Conservation (phyloP, 2,113 vertebrate species). For the Heteronetta atricapilla region DNA sequence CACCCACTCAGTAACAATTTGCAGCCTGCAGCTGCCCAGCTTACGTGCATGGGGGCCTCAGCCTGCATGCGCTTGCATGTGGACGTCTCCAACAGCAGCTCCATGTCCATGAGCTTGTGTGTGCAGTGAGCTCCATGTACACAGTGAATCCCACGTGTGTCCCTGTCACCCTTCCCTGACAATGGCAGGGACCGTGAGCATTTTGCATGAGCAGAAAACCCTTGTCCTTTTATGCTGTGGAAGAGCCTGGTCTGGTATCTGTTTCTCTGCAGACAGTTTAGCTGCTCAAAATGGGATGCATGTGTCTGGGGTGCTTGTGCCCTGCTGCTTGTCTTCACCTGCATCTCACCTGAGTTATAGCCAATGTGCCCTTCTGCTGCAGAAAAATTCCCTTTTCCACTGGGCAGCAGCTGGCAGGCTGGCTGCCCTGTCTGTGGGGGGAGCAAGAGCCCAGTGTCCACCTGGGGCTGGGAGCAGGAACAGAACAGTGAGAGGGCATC, state of each 20-base stretch:
- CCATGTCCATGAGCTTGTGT: accelerated
- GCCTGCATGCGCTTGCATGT: accelerated
- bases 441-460: not conserved
- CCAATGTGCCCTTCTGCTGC: not conserved
- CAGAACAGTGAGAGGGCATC: accelerated
- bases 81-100: not conserved
- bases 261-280: not conserved
- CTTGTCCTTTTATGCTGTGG: no score
- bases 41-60: not conserved
- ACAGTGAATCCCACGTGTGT: accelerated
- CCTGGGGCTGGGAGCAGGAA: accelerated
- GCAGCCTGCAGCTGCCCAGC: not conserved
- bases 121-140: not conserved
- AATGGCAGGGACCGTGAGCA: not conserved
- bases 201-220: not conserved
- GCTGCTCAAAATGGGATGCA: not conserved
- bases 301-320: not conserved
- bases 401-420: not conserved
- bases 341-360: accelerated
- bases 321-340: not conserved
- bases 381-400: not conserved
- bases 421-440: not conserved
- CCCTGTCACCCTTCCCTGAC: not conserved
- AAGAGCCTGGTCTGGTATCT: not conserved
- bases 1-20: not conserved